phyloP scores from a whole-genome alignment of 2,113 vertebrate genomes.

The Gasterosteus aculeatus region DNA sequence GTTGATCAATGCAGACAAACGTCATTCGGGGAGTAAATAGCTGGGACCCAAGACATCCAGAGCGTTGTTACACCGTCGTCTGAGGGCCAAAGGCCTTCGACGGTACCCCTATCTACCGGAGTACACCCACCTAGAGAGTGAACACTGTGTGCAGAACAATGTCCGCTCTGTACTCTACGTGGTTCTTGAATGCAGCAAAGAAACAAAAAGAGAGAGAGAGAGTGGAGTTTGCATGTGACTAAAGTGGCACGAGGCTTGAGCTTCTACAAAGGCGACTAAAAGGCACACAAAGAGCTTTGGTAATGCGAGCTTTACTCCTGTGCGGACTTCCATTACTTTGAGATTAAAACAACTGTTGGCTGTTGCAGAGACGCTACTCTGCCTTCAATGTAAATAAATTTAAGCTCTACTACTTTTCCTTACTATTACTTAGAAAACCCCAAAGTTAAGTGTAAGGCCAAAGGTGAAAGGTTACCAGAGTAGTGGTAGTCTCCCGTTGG shows the following conservation, averaged over 20 bases:
- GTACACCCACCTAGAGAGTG: constrained; percentile 5
- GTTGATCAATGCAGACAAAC: neutral
- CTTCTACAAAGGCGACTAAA: constrained; percentile 46
- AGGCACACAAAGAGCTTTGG: neutral
- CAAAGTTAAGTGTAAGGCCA: neutral
- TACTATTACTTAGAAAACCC: neutral
- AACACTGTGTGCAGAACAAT: constrained; percentile 26
- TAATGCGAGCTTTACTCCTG: neutral
- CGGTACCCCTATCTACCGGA: neutral
- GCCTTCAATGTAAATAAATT: neutral
- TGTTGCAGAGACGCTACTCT: neutral
- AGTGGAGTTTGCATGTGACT: constrained; percentile 7
- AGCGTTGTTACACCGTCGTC: neutral
- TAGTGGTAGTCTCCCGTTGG: constrained; percentile 80
- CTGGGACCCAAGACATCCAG: neutral
- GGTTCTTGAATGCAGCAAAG: constrained; percentile 13
- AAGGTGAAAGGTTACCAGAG: constrained; percentile 72
- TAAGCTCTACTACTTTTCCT: neutral
- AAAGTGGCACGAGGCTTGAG: neutral
- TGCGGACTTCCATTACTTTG: constrained; percentile 26
- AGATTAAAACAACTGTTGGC: neutral
- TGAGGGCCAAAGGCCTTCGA: neutral
- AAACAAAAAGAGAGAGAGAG: neutral
- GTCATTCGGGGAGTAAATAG: neutral
- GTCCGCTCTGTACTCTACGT: constrained; percentile 21